Evolutionary conservation across 2,113 vertebrate genomes (phyloP).

Genomic region (Rhinopomastus cyanomelas): DNA sequence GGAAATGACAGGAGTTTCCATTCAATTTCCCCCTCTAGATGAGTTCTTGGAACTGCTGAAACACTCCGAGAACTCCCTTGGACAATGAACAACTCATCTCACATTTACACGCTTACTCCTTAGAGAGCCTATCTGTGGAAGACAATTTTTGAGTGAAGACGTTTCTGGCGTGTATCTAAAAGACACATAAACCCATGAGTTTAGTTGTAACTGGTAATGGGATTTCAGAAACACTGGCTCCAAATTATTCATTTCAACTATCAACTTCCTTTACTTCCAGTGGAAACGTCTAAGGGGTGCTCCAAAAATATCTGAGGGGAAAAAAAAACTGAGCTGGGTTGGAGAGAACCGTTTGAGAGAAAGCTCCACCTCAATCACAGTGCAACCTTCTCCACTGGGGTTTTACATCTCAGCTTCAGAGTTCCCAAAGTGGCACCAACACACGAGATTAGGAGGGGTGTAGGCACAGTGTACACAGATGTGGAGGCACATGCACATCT

Average conservation of each 20-base stretch:
- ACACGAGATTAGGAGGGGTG: background rate
- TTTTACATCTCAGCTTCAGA: background rate
- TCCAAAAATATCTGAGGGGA: background rate
- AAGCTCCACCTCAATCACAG: background rate
- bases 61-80: background rate
- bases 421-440: background rate
- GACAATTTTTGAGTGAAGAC: background rate
- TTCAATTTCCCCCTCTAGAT: background rate
- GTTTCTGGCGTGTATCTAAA: background rate
- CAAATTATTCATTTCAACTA: background rate
- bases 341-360: background rate
- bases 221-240: background rate
- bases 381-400: background rate
- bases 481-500: fast-evolving
- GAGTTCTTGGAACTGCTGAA: background rate
- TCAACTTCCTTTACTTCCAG: background rate
- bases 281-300: background rate
- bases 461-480: background rate
- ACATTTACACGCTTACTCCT: background rate
- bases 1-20: background rate
- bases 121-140: background rate
- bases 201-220: background rate
- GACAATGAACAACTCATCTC: background rate
- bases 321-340: background rate
- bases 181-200: background rate